These are phyloP conservation scores for Sepiola atlantica DNA, from an alignment of 2,888 invertebrate genomes.

Conservation along the genomic window DNA sequence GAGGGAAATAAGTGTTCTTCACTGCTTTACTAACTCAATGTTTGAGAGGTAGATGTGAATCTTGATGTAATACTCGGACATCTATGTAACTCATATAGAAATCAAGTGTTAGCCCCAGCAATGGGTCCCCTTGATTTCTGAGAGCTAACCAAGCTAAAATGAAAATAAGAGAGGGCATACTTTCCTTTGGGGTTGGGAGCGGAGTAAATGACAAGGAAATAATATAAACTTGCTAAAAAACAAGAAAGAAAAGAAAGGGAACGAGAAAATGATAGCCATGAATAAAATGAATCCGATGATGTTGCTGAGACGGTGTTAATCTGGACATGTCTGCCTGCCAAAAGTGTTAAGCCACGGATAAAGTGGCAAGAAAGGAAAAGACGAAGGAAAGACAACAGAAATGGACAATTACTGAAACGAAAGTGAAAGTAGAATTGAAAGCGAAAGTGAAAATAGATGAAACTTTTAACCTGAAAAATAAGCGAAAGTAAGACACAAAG, in stretches of 20 bases:
- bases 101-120: too few relatives aligned
- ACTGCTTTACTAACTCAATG: too few relatives aligned
- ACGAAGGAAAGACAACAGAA: neutral
- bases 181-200: too few relatives aligned
- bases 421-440: neutral
- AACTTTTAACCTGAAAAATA: neutral
- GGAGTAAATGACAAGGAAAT: neutral
- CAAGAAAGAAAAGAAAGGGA: neutral
- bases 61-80: too few relatives aligned
- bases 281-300: neutral
- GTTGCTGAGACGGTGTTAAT: neutral
- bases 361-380: neutral
- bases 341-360: constrained; percentile 3
- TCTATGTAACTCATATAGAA: too few relatives aligned
- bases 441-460: neutral
- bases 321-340: constrained; percentile 21
- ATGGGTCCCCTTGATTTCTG: too few relatives aligned
- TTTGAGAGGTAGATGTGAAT: too few relatives aligned
- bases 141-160: too few relatives aligned
- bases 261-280: neutral
- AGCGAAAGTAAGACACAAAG: neutral
- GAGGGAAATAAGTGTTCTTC: too few relatives aligned
- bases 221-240: neutral
- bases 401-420: neutral
- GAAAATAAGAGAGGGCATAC: too few relatives aligned